Evolutionary conservation across 2,888 invertebrate genomes (phyloP).

Genomic region (Conomelus anceps): DNA sequence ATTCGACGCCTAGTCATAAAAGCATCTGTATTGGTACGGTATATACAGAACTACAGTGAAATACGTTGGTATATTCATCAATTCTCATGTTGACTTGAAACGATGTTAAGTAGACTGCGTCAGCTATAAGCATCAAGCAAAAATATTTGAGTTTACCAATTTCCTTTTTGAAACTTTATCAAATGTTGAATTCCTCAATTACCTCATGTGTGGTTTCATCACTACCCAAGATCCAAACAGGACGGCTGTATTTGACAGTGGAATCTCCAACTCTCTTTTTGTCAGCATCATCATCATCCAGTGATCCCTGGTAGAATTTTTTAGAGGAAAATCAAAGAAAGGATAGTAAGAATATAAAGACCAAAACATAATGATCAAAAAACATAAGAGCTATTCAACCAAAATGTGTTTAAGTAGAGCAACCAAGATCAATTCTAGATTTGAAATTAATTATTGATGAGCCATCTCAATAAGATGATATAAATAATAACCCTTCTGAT

Average conservation of each 20-base stretch:
- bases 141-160: neutral
- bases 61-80: neutral
- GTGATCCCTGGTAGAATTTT: constrained; percentile 50
- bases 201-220: constrained; percentile 45
- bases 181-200: constrained; percentile 39
- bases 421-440: too few relatives aligned
- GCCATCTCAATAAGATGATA: too few relatives aligned
- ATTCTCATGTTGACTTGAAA: neutral
- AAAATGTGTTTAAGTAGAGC: neutral
- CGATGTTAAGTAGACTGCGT: neutral
- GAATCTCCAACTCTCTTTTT: constrained; percentile 46
- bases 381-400: neutral
- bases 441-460: too few relatives aligned
- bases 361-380: neutral
- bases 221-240: constrained; percentile 52
- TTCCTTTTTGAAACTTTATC: neutral
- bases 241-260: constrained; percentile 37
- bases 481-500: too few relatives aligned
- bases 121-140: neutral
- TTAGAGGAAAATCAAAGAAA: constrained; percentile 1
- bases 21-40: too few relatives aligned
- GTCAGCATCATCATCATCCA: constrained; percentile 43
- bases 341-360: neutral
- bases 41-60: too few relatives aligned
- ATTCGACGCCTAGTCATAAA: too few relatives aligned